phyloP scores from a whole-genome alignment of 2,888 invertebrate species.

The Acrocera orbiculus region DNA sequence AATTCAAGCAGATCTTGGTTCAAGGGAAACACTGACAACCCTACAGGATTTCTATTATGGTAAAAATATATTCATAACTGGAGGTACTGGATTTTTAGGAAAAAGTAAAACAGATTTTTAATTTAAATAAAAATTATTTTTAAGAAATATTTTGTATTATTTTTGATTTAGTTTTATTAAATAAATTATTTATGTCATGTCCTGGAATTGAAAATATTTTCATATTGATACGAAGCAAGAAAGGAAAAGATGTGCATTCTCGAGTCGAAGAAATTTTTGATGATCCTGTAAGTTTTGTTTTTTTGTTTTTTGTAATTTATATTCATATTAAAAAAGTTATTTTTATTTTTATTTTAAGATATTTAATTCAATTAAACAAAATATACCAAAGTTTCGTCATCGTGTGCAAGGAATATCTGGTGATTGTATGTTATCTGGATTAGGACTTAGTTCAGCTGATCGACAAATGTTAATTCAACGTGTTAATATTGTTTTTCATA shows the following conservation, averaged over 20 bases:
- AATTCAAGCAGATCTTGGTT: conserved; percentile 7
- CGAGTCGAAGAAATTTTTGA: conserved; percentile 50
- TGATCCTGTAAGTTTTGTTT: conserved; percentile 36
- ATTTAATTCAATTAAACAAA: conserved; percentile 32
- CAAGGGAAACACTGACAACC: conserved; percentile 20
- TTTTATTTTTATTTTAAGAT: conserved; percentile 21
- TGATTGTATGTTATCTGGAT: conserved; percentile 35
- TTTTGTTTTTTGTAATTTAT: not conserved
- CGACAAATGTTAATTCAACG: conserved; percentile 31
- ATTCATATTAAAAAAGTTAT: conserved; percentile 1
- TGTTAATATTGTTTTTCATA: conserved; percentile 38
- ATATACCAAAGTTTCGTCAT: conserved; percentile 37
- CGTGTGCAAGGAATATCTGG: conserved; percentile 37
- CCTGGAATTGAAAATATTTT: conserved; percentile 36
- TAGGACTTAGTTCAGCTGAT: conserved; percentile 35
- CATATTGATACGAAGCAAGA: conserved; percentile 38
- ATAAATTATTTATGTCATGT: conserved; percentile 39
- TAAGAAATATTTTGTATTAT: not conserved
- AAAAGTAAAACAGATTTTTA: conserved; percentile 16
- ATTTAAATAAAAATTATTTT: not conserved
- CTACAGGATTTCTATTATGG: conserved; percentile 40
- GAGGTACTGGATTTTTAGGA: conserved; percentile 35
- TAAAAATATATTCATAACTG: conserved; percentile 41
- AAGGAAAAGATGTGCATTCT: conserved; percentile 44
- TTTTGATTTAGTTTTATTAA: conserved; percentile 31